phyloP scores from a whole-genome alignment of 1,140 invertebrate species.

The Drosophila cardini region DNA sequence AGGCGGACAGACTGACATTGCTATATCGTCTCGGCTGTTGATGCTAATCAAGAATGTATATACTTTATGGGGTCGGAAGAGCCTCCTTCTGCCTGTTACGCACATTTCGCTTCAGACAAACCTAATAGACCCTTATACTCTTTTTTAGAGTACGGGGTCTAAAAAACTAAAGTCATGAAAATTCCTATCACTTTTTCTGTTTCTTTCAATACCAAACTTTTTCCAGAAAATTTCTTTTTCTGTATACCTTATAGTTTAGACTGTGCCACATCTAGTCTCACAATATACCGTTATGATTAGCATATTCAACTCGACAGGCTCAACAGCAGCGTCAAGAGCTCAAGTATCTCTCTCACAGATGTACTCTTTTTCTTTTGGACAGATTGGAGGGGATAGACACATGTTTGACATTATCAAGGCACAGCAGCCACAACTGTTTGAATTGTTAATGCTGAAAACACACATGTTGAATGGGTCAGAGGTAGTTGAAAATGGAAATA shows the following conservation, averaged over 20 bases:
- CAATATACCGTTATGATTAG: conserved; percentile 50
- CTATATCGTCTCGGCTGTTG: too few species aligned
- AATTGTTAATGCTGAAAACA: conserved; percentile 67
- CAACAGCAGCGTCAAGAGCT: conserved; percentile 22
- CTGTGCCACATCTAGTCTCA: not conserved
- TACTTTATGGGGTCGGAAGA: too few species aligned
- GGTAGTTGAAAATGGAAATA: conserved; percentile 67
- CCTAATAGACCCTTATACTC: too few species aligned
- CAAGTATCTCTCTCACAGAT: conserved; percentile 47
- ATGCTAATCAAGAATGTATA: too few species aligned
- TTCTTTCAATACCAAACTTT: too few species aligned
- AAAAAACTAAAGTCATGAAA: too few species aligned
- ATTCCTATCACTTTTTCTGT: too few species aligned
- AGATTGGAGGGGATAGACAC: conserved; percentile 51
- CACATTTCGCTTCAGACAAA: too few species aligned
- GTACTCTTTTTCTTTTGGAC: not conserved
- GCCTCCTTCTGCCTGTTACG: too few species aligned
- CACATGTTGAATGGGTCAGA: conserved; percentile 49
- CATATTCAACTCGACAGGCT: conserved; percentile 41
- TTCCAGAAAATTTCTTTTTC: too few species aligned
- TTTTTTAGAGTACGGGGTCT: too few species aligned
- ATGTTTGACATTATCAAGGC: conserved; percentile 79
- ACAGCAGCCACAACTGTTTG: conserved; percentile 53
- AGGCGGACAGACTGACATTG: too few species aligned
- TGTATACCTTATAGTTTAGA: not conserved